A percentile compares a stretch with the other conserved stretches of the same genome.
Conservation (phyloP, 2,113 vertebrate species). For the Circaetus cinerascens region DNA sequence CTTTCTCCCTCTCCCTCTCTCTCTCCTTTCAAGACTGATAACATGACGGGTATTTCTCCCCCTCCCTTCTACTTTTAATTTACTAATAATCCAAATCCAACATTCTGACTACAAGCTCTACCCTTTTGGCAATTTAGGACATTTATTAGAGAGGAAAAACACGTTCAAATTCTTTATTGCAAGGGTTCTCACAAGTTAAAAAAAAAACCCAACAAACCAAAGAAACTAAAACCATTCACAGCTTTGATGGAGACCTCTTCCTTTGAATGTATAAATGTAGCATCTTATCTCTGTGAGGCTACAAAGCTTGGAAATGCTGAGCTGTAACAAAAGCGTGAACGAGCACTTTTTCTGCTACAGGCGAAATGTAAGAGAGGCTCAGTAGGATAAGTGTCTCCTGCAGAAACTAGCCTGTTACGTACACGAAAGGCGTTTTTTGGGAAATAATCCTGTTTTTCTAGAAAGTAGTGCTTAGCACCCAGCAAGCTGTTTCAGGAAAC, state of each 20-base stretch:
- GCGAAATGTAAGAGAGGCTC: not conserved
- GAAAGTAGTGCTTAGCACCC: slow-evolving; percentile 29
- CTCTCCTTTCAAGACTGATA: slow-evolving; percentile 19
- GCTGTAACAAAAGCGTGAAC: slow-evolving; percentile 38
- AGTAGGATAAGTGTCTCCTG: slow-evolving; percentile 25
- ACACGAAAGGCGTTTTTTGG: not conserved
- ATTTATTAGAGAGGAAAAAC: slow-evolving; percentile 49
- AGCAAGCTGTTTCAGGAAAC: slow-evolving; percentile 54
- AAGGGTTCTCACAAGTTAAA: not conserved
- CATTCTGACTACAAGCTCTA: slow-evolving; percentile 44
- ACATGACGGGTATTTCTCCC: slow-evolving; percentile 15
- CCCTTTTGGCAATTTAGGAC: slow-evolving; percentile 59
- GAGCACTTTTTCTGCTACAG: slow-evolving; percentile 21
- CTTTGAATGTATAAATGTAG: slow-evolving; percentile 24
- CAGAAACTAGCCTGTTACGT: slow-evolving; percentile 24
- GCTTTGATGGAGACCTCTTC: slow-evolving; percentile 7
- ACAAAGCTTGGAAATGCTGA: slow-evolving; percentile 53
- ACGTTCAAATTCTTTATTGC: slow-evolving; percentile 43
- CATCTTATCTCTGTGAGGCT: slow-evolving; percentile 9
- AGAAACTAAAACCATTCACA: slow-evolving; percentile 1
- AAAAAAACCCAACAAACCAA: not conserved
- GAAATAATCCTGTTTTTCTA: slow-evolving; percentile 1
- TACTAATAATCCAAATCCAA: slow-evolving; percentile 61
- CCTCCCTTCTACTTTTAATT: slow-evolving; percentile 26
- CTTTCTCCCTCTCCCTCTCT: not conserved